These are phyloP conservation scores for Synergus gifuensis DNA, from an alignment of 2,888 invertebrate genomes.

Conservation along the genomic window DNA sequence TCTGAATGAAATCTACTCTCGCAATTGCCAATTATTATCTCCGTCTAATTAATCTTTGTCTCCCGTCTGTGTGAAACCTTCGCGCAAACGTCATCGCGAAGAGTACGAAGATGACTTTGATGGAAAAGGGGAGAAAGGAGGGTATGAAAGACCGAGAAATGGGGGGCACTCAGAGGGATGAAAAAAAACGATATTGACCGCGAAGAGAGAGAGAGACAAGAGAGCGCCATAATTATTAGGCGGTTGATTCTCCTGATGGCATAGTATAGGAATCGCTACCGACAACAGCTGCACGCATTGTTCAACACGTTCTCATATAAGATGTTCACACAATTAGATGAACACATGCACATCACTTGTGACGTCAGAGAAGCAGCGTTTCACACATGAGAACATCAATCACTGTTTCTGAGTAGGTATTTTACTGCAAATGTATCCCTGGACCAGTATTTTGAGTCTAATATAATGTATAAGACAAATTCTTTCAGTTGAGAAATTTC, in stretches of 20 bases:
- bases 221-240: conserved; percentile 57
- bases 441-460: background rate
- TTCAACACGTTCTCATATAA: conserved; percentile 33
- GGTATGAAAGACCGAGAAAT: background rate
- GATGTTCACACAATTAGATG: conserved; percentile 49
- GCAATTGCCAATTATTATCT: background rate
- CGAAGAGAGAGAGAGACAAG: background rate
- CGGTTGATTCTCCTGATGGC: conserved; percentile 58
- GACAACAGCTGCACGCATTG: conserved; percentile 59
- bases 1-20: background rate
- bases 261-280: conserved; percentile 60
- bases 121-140: background rate
- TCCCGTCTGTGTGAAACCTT: background rate
- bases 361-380: conserved; percentile 47
- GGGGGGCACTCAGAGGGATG: background rate
- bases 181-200: background rate
- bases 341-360: conserved; percentile 42
- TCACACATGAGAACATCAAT: conserved; percentile 55
- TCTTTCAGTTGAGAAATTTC: no score
- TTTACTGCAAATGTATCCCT: conserved; percentile 43
- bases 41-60: conserved; percentile 25
- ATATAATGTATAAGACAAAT: no score
- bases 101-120: background rate
- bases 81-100: background rate
- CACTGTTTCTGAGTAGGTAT: conserved; percentile 50